Evolutionary conservation across 2,888 invertebrate genomes (phyloP), one percentile per base, ranked within the genome.

Genomic region (Drosophila colorata): DNA sequence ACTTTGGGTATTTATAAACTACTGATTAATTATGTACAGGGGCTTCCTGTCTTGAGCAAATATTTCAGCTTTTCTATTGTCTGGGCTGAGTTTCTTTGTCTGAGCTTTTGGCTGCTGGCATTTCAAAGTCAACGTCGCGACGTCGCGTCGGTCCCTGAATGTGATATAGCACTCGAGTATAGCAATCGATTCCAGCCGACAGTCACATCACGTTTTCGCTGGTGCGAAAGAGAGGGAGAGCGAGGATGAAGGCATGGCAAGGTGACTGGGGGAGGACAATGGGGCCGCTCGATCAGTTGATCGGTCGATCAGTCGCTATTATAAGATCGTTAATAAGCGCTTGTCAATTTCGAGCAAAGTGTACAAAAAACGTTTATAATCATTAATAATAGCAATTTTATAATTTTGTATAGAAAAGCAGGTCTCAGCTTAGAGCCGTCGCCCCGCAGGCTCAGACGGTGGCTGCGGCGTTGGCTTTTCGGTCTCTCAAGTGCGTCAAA

Each of bases 271-370:
- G 52, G 60, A 68, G 81, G 74, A 79, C 74, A 84, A 85, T 77
- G 73, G 66, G 58, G 65, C 65, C 61, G 61, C 53, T 79, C 55
- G 67, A 78, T 67, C 72, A 61, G 75, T 80, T 65, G 87, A 87
- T 81, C 82, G 77, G 68, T 68, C 81, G 79, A 84, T 78, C 80
- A 69, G 73, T 59, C 69, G 83, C 83, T 72, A 87, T 89, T 87
- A 87, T 87, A 85, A 87, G 78, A 82, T 87, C 89, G 89, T 88
- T 88, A 88, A 88, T 88, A 89, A 89, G 87, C 88, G 89, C 88
- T 88, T 88, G 89, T 88, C 88, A 89, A 89, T 87, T 80, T 77
- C 71, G 73, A 85, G 79, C 68, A 81, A 87, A 84, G 67, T 85
- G 75, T 79, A 85, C 74, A 87, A 87, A 81, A 80, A 84, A 80